phyloP scores from a whole-genome alignment of 1,140 invertebrate genomes.

The Tetragnatha versicolor region DNA sequence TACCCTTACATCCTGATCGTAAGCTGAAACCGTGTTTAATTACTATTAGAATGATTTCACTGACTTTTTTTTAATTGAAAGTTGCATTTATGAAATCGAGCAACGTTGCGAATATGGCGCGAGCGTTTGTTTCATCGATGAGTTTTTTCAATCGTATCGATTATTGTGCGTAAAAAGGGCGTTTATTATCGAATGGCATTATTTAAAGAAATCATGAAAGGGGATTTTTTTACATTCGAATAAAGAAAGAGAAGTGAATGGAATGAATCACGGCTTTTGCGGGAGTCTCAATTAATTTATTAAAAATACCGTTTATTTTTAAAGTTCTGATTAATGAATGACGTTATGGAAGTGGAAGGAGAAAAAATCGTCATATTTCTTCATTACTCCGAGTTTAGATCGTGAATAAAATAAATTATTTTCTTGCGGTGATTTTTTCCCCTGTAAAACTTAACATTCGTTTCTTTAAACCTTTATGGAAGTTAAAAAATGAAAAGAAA shows the following conservation, averaged over 20 bases:
- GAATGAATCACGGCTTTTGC: constrained; percentile 33
- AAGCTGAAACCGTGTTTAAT: too few relatives aligned
- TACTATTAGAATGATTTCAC: too few relatives aligned
- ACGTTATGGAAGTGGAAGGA: constrained; percentile 23
- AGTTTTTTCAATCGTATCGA: too few relatives aligned
- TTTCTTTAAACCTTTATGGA: constrained; percentile 32
- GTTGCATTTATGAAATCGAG: too few relatives aligned
- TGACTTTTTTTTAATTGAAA: too few relatives aligned
- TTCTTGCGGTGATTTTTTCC: constrained; percentile 23
- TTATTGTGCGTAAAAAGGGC: too few relatives aligned
- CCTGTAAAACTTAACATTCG: constrained; percentile 33
- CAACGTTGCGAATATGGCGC: too few relatives aligned
- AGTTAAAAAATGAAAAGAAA: constrained; percentile 21
- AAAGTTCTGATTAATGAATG: constrained; percentile 50
- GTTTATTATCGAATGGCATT: too few relatives aligned
- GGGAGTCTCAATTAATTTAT: constrained; percentile 54
- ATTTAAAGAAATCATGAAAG: constrained; percentile 18
- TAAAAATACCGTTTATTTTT: constrained; percentile 55
- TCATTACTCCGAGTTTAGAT: constrained; percentile 51
- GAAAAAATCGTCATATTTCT: constrained; percentile 52
- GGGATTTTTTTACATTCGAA: neutral
- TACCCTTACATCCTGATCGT: too few relatives aligned
- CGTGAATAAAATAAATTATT: constrained; percentile 54
- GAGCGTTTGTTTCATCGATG: too few relatives aligned
- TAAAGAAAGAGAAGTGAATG: too few relatives aligned